phyloP scores from a whole-genome alignment of 1,140 invertebrate genomes.

The Zeugodacus cucurbitae region DNA sequence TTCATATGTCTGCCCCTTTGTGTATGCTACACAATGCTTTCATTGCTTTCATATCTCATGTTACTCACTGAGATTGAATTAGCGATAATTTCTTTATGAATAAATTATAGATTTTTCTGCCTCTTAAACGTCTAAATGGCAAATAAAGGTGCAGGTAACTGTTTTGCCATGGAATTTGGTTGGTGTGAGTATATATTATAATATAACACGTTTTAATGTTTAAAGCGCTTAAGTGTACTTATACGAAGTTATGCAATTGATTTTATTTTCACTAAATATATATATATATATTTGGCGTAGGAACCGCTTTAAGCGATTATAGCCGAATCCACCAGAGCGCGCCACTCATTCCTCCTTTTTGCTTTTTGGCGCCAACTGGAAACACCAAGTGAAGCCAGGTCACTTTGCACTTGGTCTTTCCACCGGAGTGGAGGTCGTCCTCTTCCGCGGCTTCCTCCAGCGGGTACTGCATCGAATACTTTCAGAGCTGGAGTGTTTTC shows the following conservation, averaged over 20 bases:
- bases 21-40: not conserved
- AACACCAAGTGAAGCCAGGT: no score
- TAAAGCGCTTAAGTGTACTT: not conserved
- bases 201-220: not conserved
- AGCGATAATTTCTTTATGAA: constrained; percentile 40
- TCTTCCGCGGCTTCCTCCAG: no score
- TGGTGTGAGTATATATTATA: not conserved
- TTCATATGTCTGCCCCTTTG: not conserved
- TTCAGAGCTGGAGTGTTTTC: no score
- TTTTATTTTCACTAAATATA: not conserved
- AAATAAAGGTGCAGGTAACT: not conserved
- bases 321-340: no score
- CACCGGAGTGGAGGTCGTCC: no score
- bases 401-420: no score
- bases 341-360: no score
- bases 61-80: constrained; percentile 22
- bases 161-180: not conserved
- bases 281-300: no score
- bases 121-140: not conserved
- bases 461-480: no score
- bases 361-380: no score
- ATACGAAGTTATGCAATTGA: not conserved
- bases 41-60: not conserved
- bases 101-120: constrained; percentile 21
- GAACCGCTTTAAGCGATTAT: no score